phyloP scores from a whole-genome alignment of 2,888 invertebrate species.

The Unio delphinus region DNA sequence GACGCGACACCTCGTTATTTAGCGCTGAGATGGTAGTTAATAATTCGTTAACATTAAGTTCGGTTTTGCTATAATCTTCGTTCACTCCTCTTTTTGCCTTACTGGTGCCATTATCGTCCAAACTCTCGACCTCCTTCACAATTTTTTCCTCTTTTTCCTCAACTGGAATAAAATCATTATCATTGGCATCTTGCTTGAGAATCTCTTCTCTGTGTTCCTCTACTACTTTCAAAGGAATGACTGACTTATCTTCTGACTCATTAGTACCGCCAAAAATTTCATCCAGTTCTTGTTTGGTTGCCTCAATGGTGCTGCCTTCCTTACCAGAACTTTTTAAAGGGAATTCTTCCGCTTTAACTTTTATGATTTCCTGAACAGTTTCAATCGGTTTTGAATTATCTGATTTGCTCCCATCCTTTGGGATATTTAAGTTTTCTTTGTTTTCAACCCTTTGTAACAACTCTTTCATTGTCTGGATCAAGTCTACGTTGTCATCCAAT shows the following conservation, averaged over 20 bases:
- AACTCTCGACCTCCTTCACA: too few species aligned
- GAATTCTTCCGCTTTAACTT: constrained; percentile 2
- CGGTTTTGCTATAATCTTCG: constrained; percentile 6
- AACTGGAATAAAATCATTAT: too few species aligned
- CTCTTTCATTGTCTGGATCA: constrained; percentile 7
- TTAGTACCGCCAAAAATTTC: constrained; percentile 7
- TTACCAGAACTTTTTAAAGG: too few species aligned
- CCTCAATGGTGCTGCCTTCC: constrained; percentile 4
- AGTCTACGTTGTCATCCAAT: too few species aligned
- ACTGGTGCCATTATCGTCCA: too few species aligned
- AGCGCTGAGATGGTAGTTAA: constrained; percentile 30
- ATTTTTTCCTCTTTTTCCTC: too few species aligned
- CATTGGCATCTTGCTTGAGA: too few species aligned
- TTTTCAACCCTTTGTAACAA: constrained; percentile 13
- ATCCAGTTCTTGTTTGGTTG: constrained; percentile 8
- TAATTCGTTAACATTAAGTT: constrained; percentile 19
- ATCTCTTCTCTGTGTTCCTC: too few species aligned
- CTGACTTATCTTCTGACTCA: background rate
- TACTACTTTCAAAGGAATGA: too few species aligned
- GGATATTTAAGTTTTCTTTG: background rate
- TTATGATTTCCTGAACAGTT: constrained; percentile 8
- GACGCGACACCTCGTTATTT: constrained; percentile 23
- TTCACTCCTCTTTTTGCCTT: constrained; percentile 20
- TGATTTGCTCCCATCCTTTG: background rate
- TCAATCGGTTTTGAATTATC: background rate